A percentile compares a stretch with the other conserved stretches of the same genome.
phyloP scores from a whole-genome alignment of 2,797 vertebrate genomes.

The Pyrocephalus nanus region DNA sequence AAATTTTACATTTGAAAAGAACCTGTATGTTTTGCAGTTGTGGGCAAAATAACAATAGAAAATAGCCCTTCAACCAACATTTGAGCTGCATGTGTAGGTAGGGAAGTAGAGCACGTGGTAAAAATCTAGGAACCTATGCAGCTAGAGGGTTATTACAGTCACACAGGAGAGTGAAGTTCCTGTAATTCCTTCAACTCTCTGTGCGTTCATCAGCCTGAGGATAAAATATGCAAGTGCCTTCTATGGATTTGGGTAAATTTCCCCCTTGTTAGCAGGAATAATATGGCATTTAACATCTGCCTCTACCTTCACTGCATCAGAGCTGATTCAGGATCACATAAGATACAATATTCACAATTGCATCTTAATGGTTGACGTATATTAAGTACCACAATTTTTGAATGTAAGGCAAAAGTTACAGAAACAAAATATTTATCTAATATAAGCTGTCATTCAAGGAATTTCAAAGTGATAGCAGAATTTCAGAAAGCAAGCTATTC shows the following conservation, averaged over 20 bases:
- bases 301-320: not conserved
- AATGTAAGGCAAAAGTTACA: not conserved
- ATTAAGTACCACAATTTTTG: not conserved
- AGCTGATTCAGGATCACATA: not conserved
- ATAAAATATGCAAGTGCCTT: not conserved
- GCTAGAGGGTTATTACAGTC: not conserved
- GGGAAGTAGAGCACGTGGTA: not conserved
- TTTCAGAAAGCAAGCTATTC: not conserved
- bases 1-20: not conserved
- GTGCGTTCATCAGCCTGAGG: not conserved
- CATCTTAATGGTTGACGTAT: not conserved
- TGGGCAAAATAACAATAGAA: not conserved
- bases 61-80: not conserved
- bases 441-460: not conserved
- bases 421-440: not conserved
- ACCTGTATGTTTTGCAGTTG: not conserved
- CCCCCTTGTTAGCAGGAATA: not conserved
- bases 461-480: not conserved
- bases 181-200: slow-evolving; percentile 25
- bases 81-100: not conserved
- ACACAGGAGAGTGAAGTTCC: not conserved
- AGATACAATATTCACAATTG: not conserved
- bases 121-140: not conserved
- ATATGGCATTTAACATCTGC: not conserved
- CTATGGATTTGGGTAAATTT: not conserved